Evolutionary conservation across 1,140 invertebrate genomes (phyloP).

Genomic region (Neelides sp.): DNA sequence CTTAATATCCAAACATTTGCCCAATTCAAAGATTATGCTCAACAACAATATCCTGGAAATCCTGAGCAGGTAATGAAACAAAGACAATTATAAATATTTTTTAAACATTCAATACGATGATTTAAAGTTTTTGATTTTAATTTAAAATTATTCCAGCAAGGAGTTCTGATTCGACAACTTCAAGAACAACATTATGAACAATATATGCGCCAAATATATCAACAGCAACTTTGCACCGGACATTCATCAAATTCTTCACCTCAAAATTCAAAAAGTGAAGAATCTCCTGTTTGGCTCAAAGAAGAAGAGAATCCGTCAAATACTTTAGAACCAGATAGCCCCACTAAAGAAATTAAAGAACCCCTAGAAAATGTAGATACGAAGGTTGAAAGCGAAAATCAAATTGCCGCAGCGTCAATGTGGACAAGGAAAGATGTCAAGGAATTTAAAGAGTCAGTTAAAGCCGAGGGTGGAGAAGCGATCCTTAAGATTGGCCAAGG

Average conservation of each 20-base stretch:
- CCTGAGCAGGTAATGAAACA: constrained; percentile 53
- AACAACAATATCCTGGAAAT: constrained; percentile 88
- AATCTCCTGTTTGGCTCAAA: too few species aligned
- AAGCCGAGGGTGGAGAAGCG: constrained; percentile 73
- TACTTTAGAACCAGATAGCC: too few species aligned
- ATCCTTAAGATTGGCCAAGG: constrained; percentile 93
- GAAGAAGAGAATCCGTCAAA: too few species aligned
- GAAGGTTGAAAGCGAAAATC: constrained; percentile 23
- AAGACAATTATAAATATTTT: constrained; percentile 1
- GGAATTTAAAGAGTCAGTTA: constrained; percentile 79
- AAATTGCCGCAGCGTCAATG: constrained; percentile 71
- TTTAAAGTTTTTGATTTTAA: constrained; percentile 8
- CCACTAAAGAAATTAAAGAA: not conserved
- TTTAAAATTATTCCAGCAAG: constrained; percentile 53
- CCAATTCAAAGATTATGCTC: constrained; percentile 86
- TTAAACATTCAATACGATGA: constrained; percentile 6
- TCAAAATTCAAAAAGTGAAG: too few species aligned
- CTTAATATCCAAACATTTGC: constrained; percentile 90
- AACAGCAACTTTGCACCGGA: constrained; percentile 42
- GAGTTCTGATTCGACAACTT: constrained; percentile 74
- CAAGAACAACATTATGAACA: constrained; percentile 97
- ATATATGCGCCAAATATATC: constrained; percentile 79
- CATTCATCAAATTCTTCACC: too few species aligned
- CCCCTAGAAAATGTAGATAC: constrained; percentile 22
- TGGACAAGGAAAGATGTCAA: constrained; percentile 88